Percentiles rank a stretch among this genome's conserved stretches.
phyloP scores from a whole-genome alignment of 2,797 vertebrate species.

The Catamblyrhynchus diadema region DNA sequence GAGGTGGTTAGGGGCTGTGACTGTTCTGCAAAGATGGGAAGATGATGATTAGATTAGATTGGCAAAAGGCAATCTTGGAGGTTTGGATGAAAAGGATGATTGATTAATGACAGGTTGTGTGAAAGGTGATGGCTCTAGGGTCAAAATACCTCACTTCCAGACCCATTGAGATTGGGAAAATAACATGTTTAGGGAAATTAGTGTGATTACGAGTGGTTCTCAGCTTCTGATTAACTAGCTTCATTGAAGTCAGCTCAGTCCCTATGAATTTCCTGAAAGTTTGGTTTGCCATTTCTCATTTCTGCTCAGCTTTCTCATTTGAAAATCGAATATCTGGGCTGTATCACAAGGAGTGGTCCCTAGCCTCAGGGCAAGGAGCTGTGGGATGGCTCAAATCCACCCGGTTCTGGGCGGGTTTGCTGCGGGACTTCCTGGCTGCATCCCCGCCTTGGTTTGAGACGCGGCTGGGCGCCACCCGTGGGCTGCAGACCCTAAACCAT shows the following conservation, averaged over 20 bases:
- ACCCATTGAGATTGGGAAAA: background rate
- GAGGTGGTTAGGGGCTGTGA: background rate
- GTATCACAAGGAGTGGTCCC: background rate
- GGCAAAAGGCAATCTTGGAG: background rate
- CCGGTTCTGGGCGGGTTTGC: background rate
- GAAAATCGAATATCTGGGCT: background rate
- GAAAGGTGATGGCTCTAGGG: background rate
- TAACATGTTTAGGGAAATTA: background rate
- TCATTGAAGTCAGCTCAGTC: background rate
- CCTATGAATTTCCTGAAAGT: background rate
- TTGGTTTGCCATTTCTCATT: background rate
- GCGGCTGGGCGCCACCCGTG: fast-evolving
- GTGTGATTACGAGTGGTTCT: background rate
- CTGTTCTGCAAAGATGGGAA: background rate
- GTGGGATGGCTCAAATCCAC: background rate
- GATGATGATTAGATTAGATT: background rate
- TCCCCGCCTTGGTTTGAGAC: background rate
- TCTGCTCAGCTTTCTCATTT: background rate
- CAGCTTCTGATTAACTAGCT: background rate
- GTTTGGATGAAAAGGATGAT: background rate
- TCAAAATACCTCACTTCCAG: background rate
- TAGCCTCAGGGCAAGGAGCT: background rate
- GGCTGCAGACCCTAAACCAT: background rate
- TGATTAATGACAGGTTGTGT: background rate
- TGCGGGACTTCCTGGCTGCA: background rate